Conservation (phyloP, 53 echinoderm and acorn worm genomes). For the Holothuria scabra region DNA sequence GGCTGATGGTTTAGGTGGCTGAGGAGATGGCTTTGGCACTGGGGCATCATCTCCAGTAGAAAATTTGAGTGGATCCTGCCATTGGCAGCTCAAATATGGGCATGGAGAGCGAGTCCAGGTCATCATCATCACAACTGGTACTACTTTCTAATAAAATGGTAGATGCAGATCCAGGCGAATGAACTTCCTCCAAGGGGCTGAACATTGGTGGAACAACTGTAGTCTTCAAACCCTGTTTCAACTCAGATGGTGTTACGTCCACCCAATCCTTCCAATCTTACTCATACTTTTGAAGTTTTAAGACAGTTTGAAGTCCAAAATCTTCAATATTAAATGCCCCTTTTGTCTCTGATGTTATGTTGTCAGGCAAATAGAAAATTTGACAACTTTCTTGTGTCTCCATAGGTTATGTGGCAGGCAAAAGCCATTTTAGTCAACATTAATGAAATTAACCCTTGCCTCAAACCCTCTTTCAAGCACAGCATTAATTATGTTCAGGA, state of each 20-base stretch:
- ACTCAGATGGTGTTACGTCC: neutral
- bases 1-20: neutral
- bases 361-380: conserved; percentile 27
- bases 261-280: conserved; percentile 24
- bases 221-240: conserved; percentile 17
- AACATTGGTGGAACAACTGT: conserved; percentile 14
- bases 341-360: neutral
- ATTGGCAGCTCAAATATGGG: conserved; percentile 15
- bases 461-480: conserved; percentile 19
- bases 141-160: neutral
- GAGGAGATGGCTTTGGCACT: neutral
- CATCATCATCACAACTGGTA: conserved; percentile 1
- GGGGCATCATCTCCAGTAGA: neutral
- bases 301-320: neutral
- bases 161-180: neutral
- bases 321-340: conserved; percentile 7
- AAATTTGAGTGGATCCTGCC: neutral
- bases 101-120: conserved; percentile 1
- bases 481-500: conserved; percentile 17
- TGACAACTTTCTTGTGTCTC: conserved; percentile 15
- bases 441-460: conserved; percentile 10
- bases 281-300: conserved; percentile 25
- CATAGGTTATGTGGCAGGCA: neutral
- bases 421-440: conserved; percentile 26
- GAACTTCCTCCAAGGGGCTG: conserved; percentile 1